A percentile compares a stretch with the other conserved stretches of the same genome.
These are phyloP conservation scores for Heliconius congener DNA, from an alignment of 1,140 invertebrate genomes.

Conservation along the genomic window DNA sequence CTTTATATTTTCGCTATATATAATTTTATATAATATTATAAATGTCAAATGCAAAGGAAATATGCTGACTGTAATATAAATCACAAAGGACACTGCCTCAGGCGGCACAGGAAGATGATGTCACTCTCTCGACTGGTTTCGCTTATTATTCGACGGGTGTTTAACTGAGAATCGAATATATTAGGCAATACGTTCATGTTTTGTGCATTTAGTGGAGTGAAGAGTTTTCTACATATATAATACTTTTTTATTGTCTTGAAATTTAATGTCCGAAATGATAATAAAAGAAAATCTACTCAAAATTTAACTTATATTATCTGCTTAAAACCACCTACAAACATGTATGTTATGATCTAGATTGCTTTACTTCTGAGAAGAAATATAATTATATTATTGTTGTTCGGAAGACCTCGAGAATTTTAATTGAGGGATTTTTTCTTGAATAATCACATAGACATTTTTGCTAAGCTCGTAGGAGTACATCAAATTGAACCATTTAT, in stretches of 20 bases:
- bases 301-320: neutral
- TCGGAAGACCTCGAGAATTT: constrained; percentile 24
- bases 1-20: neutral
- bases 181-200: constrained; percentile 9
- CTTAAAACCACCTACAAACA: constrained; percentile 4
- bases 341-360: neutral
- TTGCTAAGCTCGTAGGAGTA: neutral
- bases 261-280: no score
- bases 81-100: constrained; percentile 67
- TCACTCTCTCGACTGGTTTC: constrained; percentile 78
- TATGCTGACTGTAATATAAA: constrained; percentile 40
- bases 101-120: constrained; percentile 75
- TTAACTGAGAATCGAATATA: constrained; percentile 17
- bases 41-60: constrained; percentile 31
- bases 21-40: neutral
- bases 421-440: constrained; percentile 29
- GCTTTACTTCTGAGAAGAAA: constrained; percentile 15
- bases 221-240: neutral
- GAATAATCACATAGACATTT: neutral
- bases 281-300: no score
- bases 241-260: no score
- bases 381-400: constrained; percentile 29
- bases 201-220: neutral
- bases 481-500: neutral
- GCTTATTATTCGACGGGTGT: constrained; percentile 72